Conservation (phyloP, 2,888 invertebrate species). For the Pollenia angustigena region DNA sequence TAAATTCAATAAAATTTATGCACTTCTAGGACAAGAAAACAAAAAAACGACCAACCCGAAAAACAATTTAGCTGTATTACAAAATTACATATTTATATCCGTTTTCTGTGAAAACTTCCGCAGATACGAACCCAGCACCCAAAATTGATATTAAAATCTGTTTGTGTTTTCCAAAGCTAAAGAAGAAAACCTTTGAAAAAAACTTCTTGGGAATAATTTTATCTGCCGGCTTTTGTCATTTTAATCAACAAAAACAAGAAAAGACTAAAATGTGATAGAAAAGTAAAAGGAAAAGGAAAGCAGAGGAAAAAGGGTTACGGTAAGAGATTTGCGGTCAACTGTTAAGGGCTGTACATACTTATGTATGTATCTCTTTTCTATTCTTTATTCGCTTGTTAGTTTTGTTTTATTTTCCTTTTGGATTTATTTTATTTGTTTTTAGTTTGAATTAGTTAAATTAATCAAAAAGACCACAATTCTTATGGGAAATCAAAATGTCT, state of each 20-base stretch:
- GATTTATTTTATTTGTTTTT: conserved; percentile 56
- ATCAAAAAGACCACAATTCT: conserved; percentile 64
- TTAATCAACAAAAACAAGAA: conserved; percentile 29
- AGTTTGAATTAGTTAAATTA: conserved; percentile 64
- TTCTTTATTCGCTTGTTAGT: not conserved
- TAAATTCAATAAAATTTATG: conserved; percentile 6
- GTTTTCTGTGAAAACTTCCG: not conserved
- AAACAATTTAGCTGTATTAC: conserved; percentile 3
- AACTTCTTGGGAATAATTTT: conserved; percentile 44
- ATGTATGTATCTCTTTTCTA: not conserved
- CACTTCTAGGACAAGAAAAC: not conserved
- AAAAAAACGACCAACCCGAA: not conserved
- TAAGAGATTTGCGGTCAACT: conserved; percentile 50
- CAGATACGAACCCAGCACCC: not conserved
- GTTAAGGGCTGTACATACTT: conserved; percentile 24
- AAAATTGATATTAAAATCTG: conserved; percentile 16
- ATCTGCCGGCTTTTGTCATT: conserved; percentile 44
- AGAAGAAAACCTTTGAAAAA: conserved; percentile 23
- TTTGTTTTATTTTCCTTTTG: conserved; percentile 39
- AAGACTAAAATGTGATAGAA: not conserved
- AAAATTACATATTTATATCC: not conserved
- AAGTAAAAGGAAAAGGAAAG: not conserved
- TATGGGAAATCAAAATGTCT: conserved; percentile 68
- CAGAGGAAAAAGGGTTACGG: not conserved
- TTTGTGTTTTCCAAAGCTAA: not conserved